Conservation (phyloP, 1,140 invertebrate genomes). For the Calliopsis andreniformis region DNA sequence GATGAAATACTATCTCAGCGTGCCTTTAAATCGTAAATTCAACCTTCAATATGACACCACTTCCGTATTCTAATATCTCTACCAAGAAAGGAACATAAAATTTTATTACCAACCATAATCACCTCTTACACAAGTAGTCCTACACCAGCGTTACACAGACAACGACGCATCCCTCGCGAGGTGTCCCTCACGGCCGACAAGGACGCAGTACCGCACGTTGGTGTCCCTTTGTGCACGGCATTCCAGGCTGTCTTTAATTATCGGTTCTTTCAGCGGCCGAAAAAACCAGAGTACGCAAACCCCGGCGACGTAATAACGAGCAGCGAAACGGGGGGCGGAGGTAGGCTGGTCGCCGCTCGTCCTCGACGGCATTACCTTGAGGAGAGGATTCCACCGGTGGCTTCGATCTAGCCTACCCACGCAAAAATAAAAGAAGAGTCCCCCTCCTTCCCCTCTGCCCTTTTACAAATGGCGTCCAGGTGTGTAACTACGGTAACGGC, state of each 20-base stretch:
- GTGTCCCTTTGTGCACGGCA: constrained; percentile 52
- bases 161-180: background rate
- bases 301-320: constrained; percentile 41
- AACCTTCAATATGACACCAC: too few relatives aligned
- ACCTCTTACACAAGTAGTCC: too few relatives aligned
- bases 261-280: constrained; percentile 31
- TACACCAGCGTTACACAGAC: too few relatives aligned
- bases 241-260: constrained; percentile 68
- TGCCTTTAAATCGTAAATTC: too few relatives aligned
- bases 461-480: constrained; percentile 59
- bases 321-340: background rate
- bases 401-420: constrained; percentile 59
- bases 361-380: constrained; percentile 56
- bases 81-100: too few relatives aligned
- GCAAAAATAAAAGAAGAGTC: constrained; percentile 56
- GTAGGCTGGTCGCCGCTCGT: constrained; percentile 6
- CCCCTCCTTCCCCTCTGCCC: background rate
- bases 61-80: too few relatives aligned
- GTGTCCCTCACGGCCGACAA: constrained; percentile 9
- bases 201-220: background rate
- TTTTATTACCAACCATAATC: too few relatives aligned
- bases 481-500: constrained; percentile 66
- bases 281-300: constrained; percentile 14
- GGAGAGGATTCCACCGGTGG: constrained; percentile 35
- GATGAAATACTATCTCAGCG: too few relatives aligned